A percentile compares a stretch with the other conserved stretches of the same genome.
Conservation (phyloP, 2,113 vertebrate genomes). For the Varanus salvator region DNA sequence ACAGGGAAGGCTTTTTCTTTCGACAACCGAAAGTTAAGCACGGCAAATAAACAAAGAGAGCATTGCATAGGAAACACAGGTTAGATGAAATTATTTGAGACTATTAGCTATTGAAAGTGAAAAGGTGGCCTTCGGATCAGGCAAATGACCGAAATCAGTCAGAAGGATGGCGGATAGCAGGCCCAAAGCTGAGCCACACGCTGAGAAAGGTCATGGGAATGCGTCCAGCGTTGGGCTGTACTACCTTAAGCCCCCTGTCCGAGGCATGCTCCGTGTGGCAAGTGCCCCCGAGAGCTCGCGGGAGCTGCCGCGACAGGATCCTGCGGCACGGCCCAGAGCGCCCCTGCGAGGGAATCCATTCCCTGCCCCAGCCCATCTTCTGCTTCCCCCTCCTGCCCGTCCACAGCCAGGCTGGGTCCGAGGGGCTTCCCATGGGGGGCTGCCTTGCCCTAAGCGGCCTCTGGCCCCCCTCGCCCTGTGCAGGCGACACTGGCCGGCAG, state of each 20-base stretch:
- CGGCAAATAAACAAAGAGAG: neutral
- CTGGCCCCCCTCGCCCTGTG: no score
- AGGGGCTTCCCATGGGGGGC: no score
- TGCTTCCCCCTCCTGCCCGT: neutral
- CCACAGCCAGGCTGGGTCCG: neutral
- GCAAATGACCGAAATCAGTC: neutral
- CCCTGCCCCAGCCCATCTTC: no score
- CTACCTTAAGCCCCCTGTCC: neutral
- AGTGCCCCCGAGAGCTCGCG: no score
- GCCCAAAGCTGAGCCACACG: neutral
- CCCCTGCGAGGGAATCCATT: neutral
- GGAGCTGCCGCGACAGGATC: no score
- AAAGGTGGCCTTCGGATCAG: neutral
- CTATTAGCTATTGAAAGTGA: neutral
- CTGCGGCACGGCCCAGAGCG: no score
- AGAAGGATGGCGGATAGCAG: neutral
- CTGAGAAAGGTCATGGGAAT: neutral
- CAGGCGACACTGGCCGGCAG: no score
- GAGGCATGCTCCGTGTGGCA: no score
- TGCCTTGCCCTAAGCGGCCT: no score
- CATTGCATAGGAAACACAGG: neutral
- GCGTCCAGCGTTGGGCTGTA: neutral
- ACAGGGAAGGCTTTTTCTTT: fast-evolving
- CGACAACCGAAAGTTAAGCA: neutral
- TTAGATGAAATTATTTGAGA: constrained; percentile 26